These are phyloP conservation scores for Ptychadena robeensis DNA, from an alignment of 2,797 vertebrate genomes.

Conservation along the genomic window DNA sequence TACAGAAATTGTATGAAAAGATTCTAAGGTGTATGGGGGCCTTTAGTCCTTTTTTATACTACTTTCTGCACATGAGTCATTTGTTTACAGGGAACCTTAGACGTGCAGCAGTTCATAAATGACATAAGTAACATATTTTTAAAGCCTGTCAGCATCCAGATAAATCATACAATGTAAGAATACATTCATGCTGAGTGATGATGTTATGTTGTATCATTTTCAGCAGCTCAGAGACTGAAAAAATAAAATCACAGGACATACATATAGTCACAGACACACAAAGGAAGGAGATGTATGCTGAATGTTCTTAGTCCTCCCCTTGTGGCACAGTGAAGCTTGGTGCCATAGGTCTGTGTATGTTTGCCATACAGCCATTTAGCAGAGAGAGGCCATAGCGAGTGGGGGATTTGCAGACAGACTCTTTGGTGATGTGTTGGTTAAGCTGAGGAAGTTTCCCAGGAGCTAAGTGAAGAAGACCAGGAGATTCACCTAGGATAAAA, in stretches of 20 bases:
- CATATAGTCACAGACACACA: too few species aligned
- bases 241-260: too few species aligned
- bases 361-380: neutral
- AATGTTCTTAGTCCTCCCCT: too few species aligned
- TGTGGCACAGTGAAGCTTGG: neutral
- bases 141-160: neutral
- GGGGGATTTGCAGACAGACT: neutral
- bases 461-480: constrained; percentile 53
- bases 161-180: neutral
- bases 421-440: constrained; percentile 34
- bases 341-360: neutral
- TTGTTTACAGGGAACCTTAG: too few species aligned
- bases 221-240: too few species aligned
- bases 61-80: neutral
- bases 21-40: too few species aligned
- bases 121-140: neutral
- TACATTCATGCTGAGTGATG: neutral
- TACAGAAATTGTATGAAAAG: too few species aligned
- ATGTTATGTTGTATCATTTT: neutral
- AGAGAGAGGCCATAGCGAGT: neutral
- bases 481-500: constrained; percentile 59
- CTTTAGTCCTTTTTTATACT: too few species aligned
- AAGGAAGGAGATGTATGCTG: too few species aligned
- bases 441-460: constrained; percentile 45
- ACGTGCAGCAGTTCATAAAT: neutral